A percentile compares a stretch with the other conserved stretches of the same genome.
phyloP scores from a whole-genome alignment of 2,113 vertebrate genomes.

The Macaca mulatta region DNA sequence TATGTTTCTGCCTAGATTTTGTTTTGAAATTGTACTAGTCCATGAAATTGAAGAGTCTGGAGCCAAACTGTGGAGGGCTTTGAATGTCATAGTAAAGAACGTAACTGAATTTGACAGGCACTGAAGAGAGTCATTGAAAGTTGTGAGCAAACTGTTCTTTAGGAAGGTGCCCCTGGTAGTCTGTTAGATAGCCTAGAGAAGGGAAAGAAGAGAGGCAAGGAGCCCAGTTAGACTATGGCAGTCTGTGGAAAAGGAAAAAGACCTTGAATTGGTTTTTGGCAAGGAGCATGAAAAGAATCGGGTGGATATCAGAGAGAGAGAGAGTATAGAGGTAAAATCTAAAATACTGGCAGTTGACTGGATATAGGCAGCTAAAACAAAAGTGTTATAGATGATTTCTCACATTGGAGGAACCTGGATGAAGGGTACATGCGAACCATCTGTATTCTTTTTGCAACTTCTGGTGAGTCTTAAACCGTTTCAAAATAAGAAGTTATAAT shows the following conservation, averaged over 20 bases:
- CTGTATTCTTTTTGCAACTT: conserved; percentile 4
- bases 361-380: neutral
- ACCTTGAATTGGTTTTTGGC: conserved; percentile 21
- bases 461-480: neutral
- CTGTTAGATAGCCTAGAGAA: neutral
- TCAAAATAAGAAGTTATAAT: neutral
- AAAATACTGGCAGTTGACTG: conserved; percentile 2
- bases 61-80: conserved; percentile 10
- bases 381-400: conserved; percentile 3
- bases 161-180: neutral
- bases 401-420: neutral
- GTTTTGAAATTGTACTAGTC: conserved; percentile 46
- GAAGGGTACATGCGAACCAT: neutral
- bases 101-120: neutral
- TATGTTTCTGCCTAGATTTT: conserved; percentile 43
- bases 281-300: conserved; percentile 34
- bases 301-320: neutral
- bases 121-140: neutral
- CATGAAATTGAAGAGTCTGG: conserved; percentile 22
- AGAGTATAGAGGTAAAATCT: neutral
- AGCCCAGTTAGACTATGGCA: neutral
- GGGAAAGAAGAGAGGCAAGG: conserved; percentile 11
- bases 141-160: conserved; percentile 41
- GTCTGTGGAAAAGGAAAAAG: conserved; percentile 35
- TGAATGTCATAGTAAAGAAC: neutral